Base-by-base conservation (phyloP, 2,797 vertebrate species). In the Apogon talboti region DNA sequence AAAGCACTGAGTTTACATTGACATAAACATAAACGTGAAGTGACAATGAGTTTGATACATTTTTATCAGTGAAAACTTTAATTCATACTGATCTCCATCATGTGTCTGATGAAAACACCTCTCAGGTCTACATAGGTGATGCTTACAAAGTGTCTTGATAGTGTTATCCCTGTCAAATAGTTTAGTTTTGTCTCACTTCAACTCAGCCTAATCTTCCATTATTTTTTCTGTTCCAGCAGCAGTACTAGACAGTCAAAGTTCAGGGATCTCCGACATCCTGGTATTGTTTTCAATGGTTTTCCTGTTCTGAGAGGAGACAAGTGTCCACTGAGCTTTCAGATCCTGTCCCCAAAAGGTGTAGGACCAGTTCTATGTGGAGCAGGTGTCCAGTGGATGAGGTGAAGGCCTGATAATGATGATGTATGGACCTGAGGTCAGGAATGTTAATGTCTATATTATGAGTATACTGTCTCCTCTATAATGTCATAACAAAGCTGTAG, bases 201-300 rank as follows among this genome's bases (percentile, higher is more conserved):
- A 4, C 30, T 33, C 30, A 33, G 30, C 1, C 30, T 6, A 33
- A 33, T 1, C 30, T 33, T 33, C 3, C 30, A 33, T 33, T 33
- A 33, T 10, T 41, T 44, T 37, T 42, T 51, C 18, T 12, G 3
- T 19, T 11, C 19, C 11, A 30, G 21, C 50, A 6, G 21, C 55
- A 48, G 40, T 11, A 46, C 14, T 33, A 80, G 15, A 14, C 42
- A 64, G 79, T 82, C 78, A 85, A 77, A 85, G 85, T 61, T 85
- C 82, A 85, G 3, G 74, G 75, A 72, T 85, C 65, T 84, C 66
- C 77, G 58, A 85, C 90, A 84, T 93, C 88, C 89, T 86, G 15
- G 79, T 60, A 89, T 92, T 93, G 88, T 93, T 86, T 49, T 68
- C 52, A 21, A 51, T 70, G 50, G 58, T 57, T 82, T 86, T 89